Evolutionary conservation across 1,140 invertebrate species (phyloP).

Genomic region (Hyles vespertilio): DNA sequence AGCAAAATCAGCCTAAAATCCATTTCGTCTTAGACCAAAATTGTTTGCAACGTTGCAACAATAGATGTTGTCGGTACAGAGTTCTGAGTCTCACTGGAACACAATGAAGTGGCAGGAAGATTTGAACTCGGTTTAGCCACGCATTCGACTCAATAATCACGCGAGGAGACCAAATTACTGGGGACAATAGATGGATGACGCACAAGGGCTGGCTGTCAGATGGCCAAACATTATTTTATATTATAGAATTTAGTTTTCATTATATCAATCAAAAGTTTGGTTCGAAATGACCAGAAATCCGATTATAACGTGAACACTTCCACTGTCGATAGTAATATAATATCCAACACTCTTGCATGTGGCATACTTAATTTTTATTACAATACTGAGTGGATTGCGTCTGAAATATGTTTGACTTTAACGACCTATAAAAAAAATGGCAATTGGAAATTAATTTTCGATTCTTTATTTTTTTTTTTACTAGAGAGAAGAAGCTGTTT

Average conservation of each 20-base stretch:
- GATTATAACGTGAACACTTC: no score
- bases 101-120: slow-evolving; percentile 51
- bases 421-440: no score
- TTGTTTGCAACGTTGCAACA: slow-evolving; percentile 7
- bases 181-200: slow-evolving; percentile 27
- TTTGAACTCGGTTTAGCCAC: slow-evolving; percentile 47
- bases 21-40: slow-evolving; percentile 23
- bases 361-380: no score
- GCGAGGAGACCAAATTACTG: slow-evolving; percentile 32
- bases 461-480: no score
- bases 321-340: no score
- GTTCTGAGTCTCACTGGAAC: slow-evolving; percentile 34
- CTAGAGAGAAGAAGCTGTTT: no score
- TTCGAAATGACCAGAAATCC: no score
- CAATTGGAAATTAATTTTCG: no score
- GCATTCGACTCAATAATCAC: slow-evolving; percentile 46
- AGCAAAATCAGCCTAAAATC: slow-evolving; percentile 40
- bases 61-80: slow-evolving; percentile 29
- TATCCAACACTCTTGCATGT: no score
- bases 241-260: neutral
- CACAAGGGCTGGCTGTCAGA: slow-evolving; percentile 20
- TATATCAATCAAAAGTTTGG: neutral
- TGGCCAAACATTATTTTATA: slow-evolving; percentile 3
- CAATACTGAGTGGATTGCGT: no score
- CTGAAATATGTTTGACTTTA: no score